phyloP scores from a whole-genome alignment of 92 coral and sea anemone species.

The Epizoanthus scotinus region DNA sequence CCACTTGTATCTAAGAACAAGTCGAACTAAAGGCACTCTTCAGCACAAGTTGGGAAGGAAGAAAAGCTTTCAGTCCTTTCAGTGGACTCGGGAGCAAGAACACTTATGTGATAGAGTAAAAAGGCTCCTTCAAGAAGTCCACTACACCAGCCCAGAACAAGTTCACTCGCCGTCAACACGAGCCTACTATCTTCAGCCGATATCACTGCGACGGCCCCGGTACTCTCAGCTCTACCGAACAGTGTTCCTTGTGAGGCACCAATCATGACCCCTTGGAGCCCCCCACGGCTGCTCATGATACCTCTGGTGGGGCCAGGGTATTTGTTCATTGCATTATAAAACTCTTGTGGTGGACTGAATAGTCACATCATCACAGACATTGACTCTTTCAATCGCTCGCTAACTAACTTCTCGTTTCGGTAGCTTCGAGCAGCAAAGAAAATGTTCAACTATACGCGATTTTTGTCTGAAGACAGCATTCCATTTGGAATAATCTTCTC shows the following conservation, averaged over 20 bases:
- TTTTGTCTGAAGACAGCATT: not conserved
- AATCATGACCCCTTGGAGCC: slow-evolving; percentile 27
- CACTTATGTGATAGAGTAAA: too few species aligned
- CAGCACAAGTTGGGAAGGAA: too few species aligned
- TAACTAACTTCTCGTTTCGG: not conserved
- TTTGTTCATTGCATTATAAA: slow-evolving; percentile 9
- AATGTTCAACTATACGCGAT: not conserved
- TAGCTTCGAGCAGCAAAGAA: not conserved
- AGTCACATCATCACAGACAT: slow-evolving; percentile 1
- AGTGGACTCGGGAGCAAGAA: too few species aligned
- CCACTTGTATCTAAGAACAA: too few species aligned
- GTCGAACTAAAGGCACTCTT: too few species aligned
- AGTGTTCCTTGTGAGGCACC: slow-evolving; percentile 23
- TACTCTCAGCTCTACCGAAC: not conserved
- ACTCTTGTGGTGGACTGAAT: not conserved
- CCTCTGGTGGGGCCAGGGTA: slow-evolving; percentile 27
- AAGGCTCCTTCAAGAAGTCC: too few species aligned
- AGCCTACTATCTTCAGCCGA: slow-evolving; percentile 10
- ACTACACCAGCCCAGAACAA: too few species aligned
- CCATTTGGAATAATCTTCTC: too few species aligned
- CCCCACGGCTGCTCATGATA: slow-evolving; percentile 14
- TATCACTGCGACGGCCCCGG: slow-evolving; percentile 17
- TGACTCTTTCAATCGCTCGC: not conserved
- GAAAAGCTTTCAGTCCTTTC: too few species aligned
- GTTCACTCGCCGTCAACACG: too few species aligned